Percentiles rank a stretch among this genome's conserved stretches.
Evolutionary conservation across 2,797 vertebrate genomes (phyloP).

Genomic region (Holocentrus rufus): DNA sequence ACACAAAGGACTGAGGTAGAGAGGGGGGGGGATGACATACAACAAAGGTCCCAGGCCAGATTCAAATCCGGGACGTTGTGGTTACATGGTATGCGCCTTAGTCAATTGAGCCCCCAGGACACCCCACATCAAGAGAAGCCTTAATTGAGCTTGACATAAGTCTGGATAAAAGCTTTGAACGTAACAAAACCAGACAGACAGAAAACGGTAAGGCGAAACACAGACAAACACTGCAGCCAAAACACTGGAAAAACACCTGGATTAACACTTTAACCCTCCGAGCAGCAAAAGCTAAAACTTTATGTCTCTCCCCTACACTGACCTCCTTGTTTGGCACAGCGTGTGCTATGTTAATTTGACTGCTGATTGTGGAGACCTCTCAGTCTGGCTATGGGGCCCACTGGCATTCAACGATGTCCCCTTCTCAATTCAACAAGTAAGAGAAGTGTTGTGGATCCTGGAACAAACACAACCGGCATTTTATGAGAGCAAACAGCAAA

Average conservation of each 20-base stretch:
- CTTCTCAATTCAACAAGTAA: constrained; percentile 42
- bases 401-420: constrained; percentile 33
- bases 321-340: constrained; percentile 28
- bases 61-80: not conserved
- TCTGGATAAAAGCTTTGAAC: constrained; percentile 12
- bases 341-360: constrained; percentile 41
- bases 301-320: not conserved
- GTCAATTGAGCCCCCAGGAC: constrained; percentile 14
- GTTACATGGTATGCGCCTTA: constrained; percentile 19
- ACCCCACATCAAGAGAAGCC: not conserved
- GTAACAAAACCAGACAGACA: constrained; percentile 8
- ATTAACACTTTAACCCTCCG: constrained; percentile 23
- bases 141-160: not conserved
- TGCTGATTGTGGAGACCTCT: constrained; percentile 43
- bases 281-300: constrained; percentile 41
- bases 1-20: too few species aligned
- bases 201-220: constrained; percentile 27
- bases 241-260: not conserved
- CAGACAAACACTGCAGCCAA: constrained; percentile 13
- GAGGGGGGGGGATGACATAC: not conserved
- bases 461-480: constrained; percentile 62
- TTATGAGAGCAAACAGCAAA: constrained; percentile 54
- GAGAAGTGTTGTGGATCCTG: constrained; percentile 40
- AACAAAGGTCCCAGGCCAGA: not conserved
- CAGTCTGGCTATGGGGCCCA: constrained; percentile 41